phyloP scores from a whole-genome alignment of 1,140 invertebrate species.

The Diorhabda sublineata region DNA sequence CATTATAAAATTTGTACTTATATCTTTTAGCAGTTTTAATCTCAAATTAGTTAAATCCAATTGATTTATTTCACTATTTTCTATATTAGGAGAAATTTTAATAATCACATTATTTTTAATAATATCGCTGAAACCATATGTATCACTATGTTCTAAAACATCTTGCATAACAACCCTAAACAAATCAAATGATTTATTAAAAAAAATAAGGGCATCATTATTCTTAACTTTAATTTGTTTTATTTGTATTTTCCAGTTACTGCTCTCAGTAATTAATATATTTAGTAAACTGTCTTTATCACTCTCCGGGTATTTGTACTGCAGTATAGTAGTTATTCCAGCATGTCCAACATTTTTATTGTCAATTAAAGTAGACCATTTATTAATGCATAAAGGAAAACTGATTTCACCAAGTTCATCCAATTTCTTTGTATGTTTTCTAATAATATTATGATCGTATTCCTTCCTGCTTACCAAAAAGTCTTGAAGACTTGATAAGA shows the following conservation, averaged over 20 bases:
- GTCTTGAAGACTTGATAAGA: constrained; percentile 29
- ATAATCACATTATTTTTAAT: constrained; percentile 21
- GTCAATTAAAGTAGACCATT: constrained; percentile 32
- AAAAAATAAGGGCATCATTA: constrained; percentile 31
- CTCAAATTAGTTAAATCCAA: constrained; percentile 33
- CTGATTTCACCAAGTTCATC: constrained; percentile 40
- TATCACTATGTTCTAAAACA: constrained; percentile 21
- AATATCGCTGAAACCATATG: constrained; percentile 25
- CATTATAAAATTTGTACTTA: constrained; percentile 27
- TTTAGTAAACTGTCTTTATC: constrained; percentile 17
- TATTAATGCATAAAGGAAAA: constrained; percentile 35
- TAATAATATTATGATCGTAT: constrained; percentile 33
- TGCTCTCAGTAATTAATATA: constrained; percentile 20
- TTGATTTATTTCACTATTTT: not conserved
- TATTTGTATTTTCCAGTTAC: constrained; percentile 28
- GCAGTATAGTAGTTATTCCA: constrained; percentile 25
- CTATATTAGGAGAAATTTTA: constrained; percentile 8
- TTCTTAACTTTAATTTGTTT: constrained; percentile 27
- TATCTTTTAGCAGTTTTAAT: constrained; percentile 24
- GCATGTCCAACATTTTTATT: constrained; percentile 3
- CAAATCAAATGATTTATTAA: constrained; percentile 24
- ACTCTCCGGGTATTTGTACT: constrained; percentile 20
- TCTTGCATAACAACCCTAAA: constrained; percentile 27
- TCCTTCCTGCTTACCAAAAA: constrained; percentile 22
- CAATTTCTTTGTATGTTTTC: constrained; percentile 35